Evolutionary conservation across 2,113 vertebrate genomes (phyloP).

Genomic region (Fregetta grallaria): DNA sequence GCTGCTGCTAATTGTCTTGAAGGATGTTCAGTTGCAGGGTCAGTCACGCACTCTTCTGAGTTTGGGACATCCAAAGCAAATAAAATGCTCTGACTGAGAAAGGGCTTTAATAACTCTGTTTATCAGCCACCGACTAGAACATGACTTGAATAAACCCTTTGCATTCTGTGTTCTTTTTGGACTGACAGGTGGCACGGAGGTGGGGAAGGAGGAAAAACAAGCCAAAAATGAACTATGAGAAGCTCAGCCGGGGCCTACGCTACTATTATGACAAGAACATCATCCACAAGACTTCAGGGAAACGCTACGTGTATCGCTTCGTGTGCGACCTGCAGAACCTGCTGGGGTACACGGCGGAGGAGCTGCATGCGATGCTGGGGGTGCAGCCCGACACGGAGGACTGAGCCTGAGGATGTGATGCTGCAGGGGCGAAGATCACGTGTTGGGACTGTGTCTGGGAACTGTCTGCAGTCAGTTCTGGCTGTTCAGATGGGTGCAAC

Average conservation of each 20-base stretch:
- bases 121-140: background rate
- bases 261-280: slow-evolving; percentile 95
- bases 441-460: background rate
- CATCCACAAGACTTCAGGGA: slow-evolving; percentile 90
- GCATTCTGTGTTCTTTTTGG: background rate
- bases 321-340: slow-evolving; percentile 88
- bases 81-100: background rate
- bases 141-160: background rate
- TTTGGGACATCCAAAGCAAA: background rate
- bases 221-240: slow-evolving; percentile 95
- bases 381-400: slow-evolving; percentile 88
- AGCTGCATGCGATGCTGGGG: slow-evolving; percentile 86
- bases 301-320: slow-evolving; percentile 90
- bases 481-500: background rate
- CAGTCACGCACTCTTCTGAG: background rate
- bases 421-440: background rate
- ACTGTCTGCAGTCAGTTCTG: background rate
- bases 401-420: slow-evolving; percentile 49
- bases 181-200: slow-evolving; percentile 81
- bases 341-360: slow-evolving; percentile 84
- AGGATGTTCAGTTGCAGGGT: background rate
- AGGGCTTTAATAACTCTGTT: background rate
- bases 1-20: accelerated
- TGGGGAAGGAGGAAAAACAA: slow-evolving; percentile 92
- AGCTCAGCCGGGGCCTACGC: slow-evolving; percentile 86